Conservation (phyloP, 2,113 vertebrate species). For the Chelonoidis abingdonii region DNA sequence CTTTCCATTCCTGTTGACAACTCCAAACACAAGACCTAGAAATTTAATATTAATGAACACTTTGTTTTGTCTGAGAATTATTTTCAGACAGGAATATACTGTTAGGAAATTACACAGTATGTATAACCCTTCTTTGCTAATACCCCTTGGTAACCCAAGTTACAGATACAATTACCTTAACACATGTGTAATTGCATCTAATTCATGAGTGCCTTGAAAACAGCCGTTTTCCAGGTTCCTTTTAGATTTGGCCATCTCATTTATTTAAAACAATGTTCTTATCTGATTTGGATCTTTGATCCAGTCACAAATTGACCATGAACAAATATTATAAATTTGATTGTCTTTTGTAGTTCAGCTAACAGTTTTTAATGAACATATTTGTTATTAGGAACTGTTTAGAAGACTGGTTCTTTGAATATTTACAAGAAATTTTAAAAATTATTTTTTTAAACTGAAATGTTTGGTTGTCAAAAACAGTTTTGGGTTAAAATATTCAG, state of each 20-base stretch:
- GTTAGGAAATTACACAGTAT: background rate
- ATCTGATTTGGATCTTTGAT: background rate
- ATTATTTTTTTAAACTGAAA: no score
- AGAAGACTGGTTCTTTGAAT: no score
- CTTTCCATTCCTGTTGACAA: constrained; percentile 12
- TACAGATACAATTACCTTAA: background rate
- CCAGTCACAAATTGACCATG: background rate
- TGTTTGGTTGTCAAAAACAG: no score
- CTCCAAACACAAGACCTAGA: constrained; percentile 12
- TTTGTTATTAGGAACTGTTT: background rate
- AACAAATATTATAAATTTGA: background rate
- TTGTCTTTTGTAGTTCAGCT: background rate
- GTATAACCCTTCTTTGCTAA: background rate
- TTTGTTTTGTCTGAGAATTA: constrained; percentile 6
- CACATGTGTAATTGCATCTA: background rate
- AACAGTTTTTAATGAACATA: background rate
- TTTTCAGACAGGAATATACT: background rate
- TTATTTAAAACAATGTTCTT: background rate
- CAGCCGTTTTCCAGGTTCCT: background rate
- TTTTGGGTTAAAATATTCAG: no score
- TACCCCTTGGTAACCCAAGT: background rate
- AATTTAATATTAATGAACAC: constrained; percentile 55
- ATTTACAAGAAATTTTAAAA: no score
- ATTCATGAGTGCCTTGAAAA: background rate
- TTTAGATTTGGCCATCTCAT: background rate